Evolutionary conservation across 1,140 invertebrate genomes (phyloP).

Genomic region (Branchinecta lynchi): DNA sequence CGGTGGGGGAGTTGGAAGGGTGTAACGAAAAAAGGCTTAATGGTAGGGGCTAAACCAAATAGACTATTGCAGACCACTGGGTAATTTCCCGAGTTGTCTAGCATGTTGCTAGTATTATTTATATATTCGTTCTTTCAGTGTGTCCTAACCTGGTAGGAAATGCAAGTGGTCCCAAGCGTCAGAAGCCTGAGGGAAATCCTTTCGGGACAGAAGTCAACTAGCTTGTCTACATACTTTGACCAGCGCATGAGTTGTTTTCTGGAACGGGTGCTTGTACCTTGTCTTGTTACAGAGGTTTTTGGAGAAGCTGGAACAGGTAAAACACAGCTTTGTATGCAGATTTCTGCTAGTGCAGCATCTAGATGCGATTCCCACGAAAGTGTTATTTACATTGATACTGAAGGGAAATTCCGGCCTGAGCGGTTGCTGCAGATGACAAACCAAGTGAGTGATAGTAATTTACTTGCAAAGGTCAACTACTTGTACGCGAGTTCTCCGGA

Average conservation of each 20-base stretch:
- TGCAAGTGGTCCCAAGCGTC: no score
- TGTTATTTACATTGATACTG: not conserved
- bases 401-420: not conserved
- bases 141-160: no score
- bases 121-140: no score
- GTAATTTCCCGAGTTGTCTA: no score
- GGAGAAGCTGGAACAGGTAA: not conserved
- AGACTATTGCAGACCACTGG: no score
- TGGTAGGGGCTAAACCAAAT: no score
- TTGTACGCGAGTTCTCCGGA: not conserved
- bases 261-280: not conserved
- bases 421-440: not conserved
- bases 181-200: no score
- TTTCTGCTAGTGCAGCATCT: not conserved
- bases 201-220: no score
- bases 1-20: no score
- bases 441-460: not conserved
- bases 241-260: not conserved
- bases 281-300: not conserved
- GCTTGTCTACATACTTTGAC: no score
- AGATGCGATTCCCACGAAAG: not conserved
- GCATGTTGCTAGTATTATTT: no score
- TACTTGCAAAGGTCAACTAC: not conserved
- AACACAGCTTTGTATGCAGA: not conserved
- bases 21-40: no score